Percentiles rank a stretch among this genome's conserved stretches.
phyloP scores from a whole-genome alignment of 2,113 vertebrate species.

The Calyptommatus sinebrachiatus region DNA sequence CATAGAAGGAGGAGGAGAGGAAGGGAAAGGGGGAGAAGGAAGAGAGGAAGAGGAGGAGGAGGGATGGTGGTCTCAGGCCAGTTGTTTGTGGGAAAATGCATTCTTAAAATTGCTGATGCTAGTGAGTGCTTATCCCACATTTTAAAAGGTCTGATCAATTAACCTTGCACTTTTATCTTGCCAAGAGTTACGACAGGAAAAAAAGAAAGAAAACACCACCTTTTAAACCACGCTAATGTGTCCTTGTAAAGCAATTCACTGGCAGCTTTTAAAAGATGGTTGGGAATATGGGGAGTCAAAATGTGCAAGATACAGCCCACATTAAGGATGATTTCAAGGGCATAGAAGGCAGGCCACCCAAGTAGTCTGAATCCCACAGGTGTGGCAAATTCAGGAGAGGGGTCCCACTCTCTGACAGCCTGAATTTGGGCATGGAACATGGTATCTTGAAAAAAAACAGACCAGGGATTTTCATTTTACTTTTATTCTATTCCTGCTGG shows the following conservation, averaged over 20 bases:
- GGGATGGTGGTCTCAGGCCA: not conserved
- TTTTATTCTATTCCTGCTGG: no score
- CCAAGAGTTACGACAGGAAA: slow-evolving; percentile 73
- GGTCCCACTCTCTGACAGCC: no score
- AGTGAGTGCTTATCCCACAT: slow-evolving; percentile 73
- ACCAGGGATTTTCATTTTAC: no score
- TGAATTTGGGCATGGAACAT: no score
- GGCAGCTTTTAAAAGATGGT: slow-evolving; percentile 64
- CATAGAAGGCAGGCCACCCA: no score
- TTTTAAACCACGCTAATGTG: slow-evolving; percentile 75
- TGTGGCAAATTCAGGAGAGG: no score
- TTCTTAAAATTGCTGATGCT: slow-evolving; percentile 68
- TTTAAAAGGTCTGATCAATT: slow-evolving; percentile 82
- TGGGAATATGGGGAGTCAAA: slow-evolving; percentile 15
- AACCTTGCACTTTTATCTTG: slow-evolving; percentile 74
- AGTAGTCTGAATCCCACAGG: no score
- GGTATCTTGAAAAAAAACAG: no score
- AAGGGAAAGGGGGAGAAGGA: no score
- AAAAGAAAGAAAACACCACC: slow-evolving; percentile 46
- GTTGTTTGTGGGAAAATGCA: slow-evolving; percentile 59
- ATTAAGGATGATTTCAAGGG: no score
- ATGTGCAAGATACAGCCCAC: slow-evolving; percentile 37
- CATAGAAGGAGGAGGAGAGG: not conserved
- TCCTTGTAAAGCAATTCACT: slow-evolving; percentile 68
- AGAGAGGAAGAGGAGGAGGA: no score